A percentile compares a stretch with the other conserved stretches of the same genome.
These are phyloP conservation scores for Knipowitschia caucasica DNA, from an alignment of 2,797 vertebrate genomes.

Conservation along the genomic window DNA sequence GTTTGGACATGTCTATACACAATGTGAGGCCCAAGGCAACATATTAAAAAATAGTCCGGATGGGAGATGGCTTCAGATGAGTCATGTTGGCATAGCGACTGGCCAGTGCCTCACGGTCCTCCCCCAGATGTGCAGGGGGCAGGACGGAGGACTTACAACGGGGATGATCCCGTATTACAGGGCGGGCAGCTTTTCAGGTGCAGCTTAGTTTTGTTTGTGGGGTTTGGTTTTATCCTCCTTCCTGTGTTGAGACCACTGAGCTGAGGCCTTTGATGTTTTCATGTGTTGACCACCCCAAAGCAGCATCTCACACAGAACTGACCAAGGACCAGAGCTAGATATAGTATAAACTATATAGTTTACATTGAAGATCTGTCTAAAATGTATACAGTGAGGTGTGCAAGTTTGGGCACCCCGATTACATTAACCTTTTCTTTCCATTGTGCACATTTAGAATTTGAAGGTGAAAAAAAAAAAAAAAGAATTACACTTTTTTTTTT, in stretches of 20 bases:
- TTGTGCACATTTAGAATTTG: no score
- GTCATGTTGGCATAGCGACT: conserved; percentile 73
- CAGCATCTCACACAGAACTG: conserved; percentile 29
- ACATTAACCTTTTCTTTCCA: no score
- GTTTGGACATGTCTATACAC: conserved; percentile 82
- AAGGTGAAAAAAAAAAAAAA: no score
- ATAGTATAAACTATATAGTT: background rate
- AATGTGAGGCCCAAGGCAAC: conserved; percentile 73
- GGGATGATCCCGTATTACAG: conserved; percentile 75
- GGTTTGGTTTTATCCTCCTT: conserved; percentile 57
- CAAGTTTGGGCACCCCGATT: no score
- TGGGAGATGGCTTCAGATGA: conserved; percentile 67
- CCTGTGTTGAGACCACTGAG: conserved; percentile 52
- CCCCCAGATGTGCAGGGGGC: conserved; percentile 57
- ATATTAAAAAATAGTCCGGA: conserved; percentile 80
- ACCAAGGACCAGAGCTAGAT: conserved; percentile 6
- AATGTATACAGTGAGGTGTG: background rate
- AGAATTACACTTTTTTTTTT: no score
- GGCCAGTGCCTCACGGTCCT: conserved; percentile 48
- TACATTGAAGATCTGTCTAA: background rate
- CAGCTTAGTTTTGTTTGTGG: conserved; percentile 65
- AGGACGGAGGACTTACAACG: conserved; percentile 67
- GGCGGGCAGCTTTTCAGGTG: conserved; percentile 62
- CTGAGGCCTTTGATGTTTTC: conserved; percentile 64
- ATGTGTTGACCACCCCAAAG: conserved; percentile 52